phyloP scores from a whole-genome alignment of 2,797 vertebrate genomes.

The Huso huso region DNA sequence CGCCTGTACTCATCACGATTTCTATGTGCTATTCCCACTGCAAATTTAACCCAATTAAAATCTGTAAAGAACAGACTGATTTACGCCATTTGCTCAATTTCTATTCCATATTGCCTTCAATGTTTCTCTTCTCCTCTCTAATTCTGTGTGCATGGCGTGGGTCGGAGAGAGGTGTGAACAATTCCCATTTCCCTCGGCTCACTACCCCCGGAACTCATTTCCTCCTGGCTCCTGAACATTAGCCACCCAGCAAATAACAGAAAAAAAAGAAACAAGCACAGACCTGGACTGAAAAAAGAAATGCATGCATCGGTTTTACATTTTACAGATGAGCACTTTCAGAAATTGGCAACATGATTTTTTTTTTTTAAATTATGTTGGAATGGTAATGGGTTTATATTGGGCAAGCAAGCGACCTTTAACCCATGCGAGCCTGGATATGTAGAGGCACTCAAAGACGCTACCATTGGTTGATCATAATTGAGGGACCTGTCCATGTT shows the following conservation, averaged over 20 bases:
- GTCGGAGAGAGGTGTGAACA: constrained; percentile 46
- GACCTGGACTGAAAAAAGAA: constrained; percentile 25
- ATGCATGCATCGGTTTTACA: constrained; percentile 69
- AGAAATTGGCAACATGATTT: constrained; percentile 56
- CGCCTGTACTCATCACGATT: no score
- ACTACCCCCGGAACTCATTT: constrained; percentile 57
- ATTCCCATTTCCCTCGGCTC: constrained; percentile 56
- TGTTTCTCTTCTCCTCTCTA: no score
- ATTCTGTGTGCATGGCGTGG: constrained; percentile 5
- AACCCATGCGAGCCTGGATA: neutral
- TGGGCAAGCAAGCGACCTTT: constrained; percentile 11
- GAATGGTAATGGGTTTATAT: constrained; percentile 39
- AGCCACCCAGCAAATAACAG: constrained; percentile 26
- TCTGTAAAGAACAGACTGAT: no score
- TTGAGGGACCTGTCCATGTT: no score
- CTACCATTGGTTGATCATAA: no score
- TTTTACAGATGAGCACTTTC: constrained; percentile 67
- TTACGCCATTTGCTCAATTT: no score
- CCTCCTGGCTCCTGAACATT: constrained; percentile 44
- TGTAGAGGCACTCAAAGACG: neutral
- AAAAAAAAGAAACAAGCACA: neutral
- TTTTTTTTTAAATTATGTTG: constrained; percentile 50
- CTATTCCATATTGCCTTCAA: no score
- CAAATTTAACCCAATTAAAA: no score
- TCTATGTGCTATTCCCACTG: no score